These are phyloP conservation scores for Triops cancriformis DNA, from an alignment of 1,140 invertebrate genomes.

Conservation along the genomic window DNA sequence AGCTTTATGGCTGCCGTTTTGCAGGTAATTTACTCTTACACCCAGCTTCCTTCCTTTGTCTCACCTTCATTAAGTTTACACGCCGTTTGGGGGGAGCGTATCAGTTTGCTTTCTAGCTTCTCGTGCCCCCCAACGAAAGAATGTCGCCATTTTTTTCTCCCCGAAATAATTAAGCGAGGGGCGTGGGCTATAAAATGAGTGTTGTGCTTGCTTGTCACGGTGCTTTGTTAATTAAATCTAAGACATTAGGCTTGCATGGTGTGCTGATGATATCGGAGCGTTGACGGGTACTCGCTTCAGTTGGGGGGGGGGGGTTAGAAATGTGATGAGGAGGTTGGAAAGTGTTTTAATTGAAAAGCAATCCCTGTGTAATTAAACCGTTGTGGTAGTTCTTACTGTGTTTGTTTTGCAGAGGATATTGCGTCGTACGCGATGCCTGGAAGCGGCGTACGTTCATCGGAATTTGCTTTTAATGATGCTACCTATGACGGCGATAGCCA, in stretches of 20 bases:
- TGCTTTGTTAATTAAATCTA: slow-evolving; percentile 7
- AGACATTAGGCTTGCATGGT: slow-evolving; percentile 9
- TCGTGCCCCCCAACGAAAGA: not conserved
- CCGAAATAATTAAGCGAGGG: not conserved
- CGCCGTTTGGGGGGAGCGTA: not conserved
- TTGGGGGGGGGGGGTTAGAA: too few relatives aligned
- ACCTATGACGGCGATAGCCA: slow-evolving; percentile 58
- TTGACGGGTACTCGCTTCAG: not conserved
- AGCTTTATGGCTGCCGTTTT: slow-evolving; percentile 55
- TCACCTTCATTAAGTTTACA: not conserved
- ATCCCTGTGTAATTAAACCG: not conserved
- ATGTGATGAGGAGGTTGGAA: not conserved
- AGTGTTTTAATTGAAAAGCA: not conserved
- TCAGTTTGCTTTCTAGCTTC: not conserved
- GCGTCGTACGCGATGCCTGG: slow-evolving; percentile 59
- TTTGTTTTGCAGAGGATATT: slow-evolving; percentile 52
- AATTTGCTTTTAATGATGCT: slow-evolving; percentile 53
- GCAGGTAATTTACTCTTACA: slow-evolving; percentile 41
- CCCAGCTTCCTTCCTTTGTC: not conserved
- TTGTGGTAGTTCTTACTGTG: not conserved
- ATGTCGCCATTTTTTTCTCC: not conserved
- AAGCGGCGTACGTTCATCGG: slow-evolving; percentile 45
- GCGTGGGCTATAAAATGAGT: not conserved
- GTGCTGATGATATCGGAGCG: not conserved
- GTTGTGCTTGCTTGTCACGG: not conserved